Evolutionary conservation across 2,113 vertebrate species (phyloP).

Genomic region (Scalopus aquaticus): DNA sequence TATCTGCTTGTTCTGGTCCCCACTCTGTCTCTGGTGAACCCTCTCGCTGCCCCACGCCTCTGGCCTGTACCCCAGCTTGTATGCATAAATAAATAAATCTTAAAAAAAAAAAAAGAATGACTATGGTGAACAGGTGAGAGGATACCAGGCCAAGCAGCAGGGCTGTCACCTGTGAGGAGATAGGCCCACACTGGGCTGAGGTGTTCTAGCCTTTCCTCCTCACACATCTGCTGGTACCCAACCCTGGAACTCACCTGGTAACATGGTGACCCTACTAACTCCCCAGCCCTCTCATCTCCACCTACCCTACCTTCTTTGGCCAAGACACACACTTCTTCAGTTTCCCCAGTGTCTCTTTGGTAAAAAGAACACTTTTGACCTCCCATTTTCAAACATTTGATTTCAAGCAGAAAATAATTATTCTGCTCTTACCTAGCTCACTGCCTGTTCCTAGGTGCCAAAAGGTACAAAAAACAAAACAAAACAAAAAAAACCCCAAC

Average conservation of each 20-base stretch:
- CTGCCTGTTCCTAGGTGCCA: constrained; percentile 50
- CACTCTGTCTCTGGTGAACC: too few species aligned
- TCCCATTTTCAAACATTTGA: background rate
- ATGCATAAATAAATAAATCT: too few species aligned
- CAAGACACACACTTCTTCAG: background rate
- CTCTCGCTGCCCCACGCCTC: too few species aligned
- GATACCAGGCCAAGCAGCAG: background rate
- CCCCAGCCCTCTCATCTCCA: background rate
- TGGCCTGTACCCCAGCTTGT: too few species aligned
- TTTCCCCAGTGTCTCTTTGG: background rate
- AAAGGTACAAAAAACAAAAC: constrained; percentile 32
- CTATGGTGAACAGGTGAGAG: background rate
- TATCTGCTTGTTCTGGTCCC: too few species aligned
- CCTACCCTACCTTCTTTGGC: background rate
- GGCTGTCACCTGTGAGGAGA: background rate
- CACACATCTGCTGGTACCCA: background rate
- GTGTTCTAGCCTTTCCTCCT: background rate
- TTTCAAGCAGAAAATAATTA: constrained; percentile 61
- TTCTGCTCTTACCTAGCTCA: background rate
- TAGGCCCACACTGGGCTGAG: fast-evolving
- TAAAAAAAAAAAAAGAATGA: too few species aligned
- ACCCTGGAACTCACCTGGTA: background rate
- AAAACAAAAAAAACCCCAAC: too few species aligned
- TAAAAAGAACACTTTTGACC: background rate
- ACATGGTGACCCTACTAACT: background rate